Percentiles rank a stretch among this genome's conserved stretches.
These are phyloP conservation scores for Iselma pallidipennis DNA, from an alignment of 2,888 invertebrate species.

Conservation along the genomic window DNA sequence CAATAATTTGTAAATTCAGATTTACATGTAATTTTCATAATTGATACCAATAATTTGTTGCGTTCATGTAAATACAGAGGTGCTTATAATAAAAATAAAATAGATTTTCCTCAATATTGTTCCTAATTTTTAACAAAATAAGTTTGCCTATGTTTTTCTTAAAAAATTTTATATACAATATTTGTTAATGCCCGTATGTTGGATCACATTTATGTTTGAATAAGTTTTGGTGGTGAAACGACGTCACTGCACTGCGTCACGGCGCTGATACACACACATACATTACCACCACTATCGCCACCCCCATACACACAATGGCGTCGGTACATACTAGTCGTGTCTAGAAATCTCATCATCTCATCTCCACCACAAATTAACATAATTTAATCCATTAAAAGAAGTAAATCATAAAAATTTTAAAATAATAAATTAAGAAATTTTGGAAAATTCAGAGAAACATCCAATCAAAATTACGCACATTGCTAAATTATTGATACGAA, in stretches of 20 bases:
- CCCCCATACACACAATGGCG: conserved; percentile 33
- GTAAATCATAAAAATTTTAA: too few species aligned
- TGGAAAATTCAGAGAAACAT: neutral
- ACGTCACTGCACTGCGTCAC: conserved; percentile 44
- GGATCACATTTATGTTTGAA: neutral
- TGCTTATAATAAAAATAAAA: too few species aligned
- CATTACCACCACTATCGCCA: neutral
- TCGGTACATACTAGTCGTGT: conserved; percentile 24
- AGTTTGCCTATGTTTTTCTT: too few species aligned
- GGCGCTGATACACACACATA: conserved; percentile 34
- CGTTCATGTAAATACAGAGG: too few species aligned
- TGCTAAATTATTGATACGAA: conserved; percentile 7
- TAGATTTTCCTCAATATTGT: too few species aligned
- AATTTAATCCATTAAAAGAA: conserved; percentile 12
- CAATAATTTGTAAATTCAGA: too few species aligned
- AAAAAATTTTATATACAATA: too few species aligned
- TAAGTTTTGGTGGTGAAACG: conserved; percentile 17
- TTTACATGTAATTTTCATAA: too few species aligned
- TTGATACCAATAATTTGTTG: too few species aligned
- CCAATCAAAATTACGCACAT: conserved; percentile 6
- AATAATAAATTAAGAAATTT: neutral
- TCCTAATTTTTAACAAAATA: too few species aligned
- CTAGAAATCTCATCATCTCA: conserved; percentile 28
- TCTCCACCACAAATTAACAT: conserved; percentile 30
- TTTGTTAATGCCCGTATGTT: too few species aligned